phyloP scores from a whole-genome alignment of 2,113 vertebrate species.

The Bos javanicus region DNA sequence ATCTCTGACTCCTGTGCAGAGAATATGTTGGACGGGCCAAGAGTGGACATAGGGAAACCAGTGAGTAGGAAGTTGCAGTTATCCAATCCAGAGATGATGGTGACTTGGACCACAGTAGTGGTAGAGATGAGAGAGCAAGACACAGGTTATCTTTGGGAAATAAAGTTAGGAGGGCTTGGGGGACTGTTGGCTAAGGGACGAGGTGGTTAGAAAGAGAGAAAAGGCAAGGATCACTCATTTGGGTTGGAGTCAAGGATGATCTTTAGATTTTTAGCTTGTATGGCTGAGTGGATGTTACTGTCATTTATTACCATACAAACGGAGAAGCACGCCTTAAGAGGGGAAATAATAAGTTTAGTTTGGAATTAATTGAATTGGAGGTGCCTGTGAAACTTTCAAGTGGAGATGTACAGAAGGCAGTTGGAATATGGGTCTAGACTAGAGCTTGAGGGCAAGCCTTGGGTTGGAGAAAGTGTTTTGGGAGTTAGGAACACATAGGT shows the following conservation, averaged over 20 bases:
- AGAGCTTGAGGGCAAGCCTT: not conserved
- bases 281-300: not conserved
- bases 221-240: not conserved
- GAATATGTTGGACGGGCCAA: not conserved
- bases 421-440: not conserved
- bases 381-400: not conserved
- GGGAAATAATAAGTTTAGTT: not conserved
- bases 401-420: not conserved
- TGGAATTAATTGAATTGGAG: conserved; percentile 4
- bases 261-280: not conserved
- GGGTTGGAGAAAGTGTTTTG: not conserved
- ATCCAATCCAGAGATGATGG: not conserved
- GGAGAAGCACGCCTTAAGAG: not conserved
- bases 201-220: not conserved
- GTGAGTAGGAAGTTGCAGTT: not conserved
- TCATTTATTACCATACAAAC: not conserved
- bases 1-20: not conserved
- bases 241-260: not conserved
- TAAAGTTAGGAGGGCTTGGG: conserved; percentile 6
- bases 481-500: not conserved
- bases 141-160: not conserved
- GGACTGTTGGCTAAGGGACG: not conserved
- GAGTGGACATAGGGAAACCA: not conserved
- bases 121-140: not conserved
- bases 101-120: not conserved